A percentile compares a stretch with the other conserved stretches of the same genome.
Conservation (phyloP, 2,113 vertebrate species). For the Parotia lawesii region DNA sequence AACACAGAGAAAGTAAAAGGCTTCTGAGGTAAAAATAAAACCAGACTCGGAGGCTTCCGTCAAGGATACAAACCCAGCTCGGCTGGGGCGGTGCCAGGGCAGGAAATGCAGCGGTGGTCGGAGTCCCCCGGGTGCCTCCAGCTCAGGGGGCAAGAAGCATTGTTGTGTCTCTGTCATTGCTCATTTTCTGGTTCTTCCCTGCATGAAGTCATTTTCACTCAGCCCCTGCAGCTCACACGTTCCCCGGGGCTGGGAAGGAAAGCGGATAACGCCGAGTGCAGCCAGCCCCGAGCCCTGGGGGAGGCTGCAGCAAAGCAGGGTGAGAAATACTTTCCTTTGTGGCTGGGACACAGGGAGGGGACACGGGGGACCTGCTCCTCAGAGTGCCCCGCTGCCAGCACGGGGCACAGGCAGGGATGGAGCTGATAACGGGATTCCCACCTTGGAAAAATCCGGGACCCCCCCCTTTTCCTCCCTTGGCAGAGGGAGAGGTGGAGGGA, state of each 20-base stretch:
- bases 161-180: not conserved
- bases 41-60: not conserved
- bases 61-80: not conserved
- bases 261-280: accelerated
- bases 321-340: not conserved
- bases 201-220: slow-evolving; percentile 40
- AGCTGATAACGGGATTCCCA: not conserved
- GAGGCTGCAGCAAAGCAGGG: not conserved
- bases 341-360: not conserved
- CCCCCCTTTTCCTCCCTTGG: not conserved
- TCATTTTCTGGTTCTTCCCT: slow-evolving; percentile 2
- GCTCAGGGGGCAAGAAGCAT: not conserved
- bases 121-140: not conserved
- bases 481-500: not conserved
- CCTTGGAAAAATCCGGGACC: not conserved
- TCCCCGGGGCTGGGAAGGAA: not conserved
- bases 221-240: slow-evolving; percentile 2
- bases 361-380: not conserved
- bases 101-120: not conserved
- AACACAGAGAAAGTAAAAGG: not conserved
- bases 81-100: slow-evolving; percentile 13
- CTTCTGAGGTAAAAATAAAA: not conserved
- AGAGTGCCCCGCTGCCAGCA: not conserved
- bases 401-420: accelerated
- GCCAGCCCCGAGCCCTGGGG: not conserved